Evolutionary conservation across 2,797 vertebrate species (phyloP).

Genomic region (Acanthurus tractus): DNA sequence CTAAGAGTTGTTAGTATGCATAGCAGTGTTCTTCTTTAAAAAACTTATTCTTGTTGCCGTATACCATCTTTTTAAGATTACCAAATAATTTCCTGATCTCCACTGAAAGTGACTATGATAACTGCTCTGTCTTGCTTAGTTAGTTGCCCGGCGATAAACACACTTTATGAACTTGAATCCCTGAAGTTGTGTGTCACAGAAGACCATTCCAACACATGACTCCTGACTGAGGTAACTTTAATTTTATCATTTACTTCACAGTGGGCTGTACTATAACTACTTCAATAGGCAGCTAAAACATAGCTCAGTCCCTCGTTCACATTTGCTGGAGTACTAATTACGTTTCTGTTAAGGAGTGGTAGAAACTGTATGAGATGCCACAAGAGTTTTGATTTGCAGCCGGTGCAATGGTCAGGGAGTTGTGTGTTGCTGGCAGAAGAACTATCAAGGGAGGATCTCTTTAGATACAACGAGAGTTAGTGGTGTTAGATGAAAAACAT

Average conservation of each 20-base stretch:
- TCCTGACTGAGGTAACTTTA: slow-evolving; percentile 33
- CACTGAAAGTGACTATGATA: slow-evolving; percentile 5
- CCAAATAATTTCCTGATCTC: slow-evolving; percentile 28
- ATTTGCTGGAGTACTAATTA: slow-evolving; percentile 2
- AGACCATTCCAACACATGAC: slow-evolving; percentile 9
- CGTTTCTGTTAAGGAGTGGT: slow-evolving; percentile 1
- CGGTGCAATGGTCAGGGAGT: neutral
- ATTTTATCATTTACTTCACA: slow-evolving; percentile 29
- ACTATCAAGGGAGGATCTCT: slow-evolving; percentile 18
- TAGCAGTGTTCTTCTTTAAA: slow-evolving; percentile 46
- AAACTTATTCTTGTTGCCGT: slow-evolving; percentile 18
- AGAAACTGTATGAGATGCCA: neutral
- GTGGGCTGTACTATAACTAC: slow-evolving; percentile 1
- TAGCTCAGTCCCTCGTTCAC: neutral
- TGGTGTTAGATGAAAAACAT: neutral
- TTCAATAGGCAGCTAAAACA: neutral
- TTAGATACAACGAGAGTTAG: slow-evolving; percentile 3
- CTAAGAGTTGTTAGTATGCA: slow-evolving; percentile 79
- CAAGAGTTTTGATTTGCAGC: slow-evolving; percentile 10
- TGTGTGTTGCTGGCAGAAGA: slow-evolving; percentile 12
- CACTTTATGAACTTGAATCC: neutral
- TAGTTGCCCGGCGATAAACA: slow-evolving; percentile 31
- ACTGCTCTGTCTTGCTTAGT: slow-evolving; percentile 6
- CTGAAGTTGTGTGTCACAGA: neutral
- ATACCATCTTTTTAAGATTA: slow-evolving; percentile 24